phyloP scores from a whole-genome alignment of 2,888 invertebrate species.

The Caenorhabditis sulstoni region DNA sequence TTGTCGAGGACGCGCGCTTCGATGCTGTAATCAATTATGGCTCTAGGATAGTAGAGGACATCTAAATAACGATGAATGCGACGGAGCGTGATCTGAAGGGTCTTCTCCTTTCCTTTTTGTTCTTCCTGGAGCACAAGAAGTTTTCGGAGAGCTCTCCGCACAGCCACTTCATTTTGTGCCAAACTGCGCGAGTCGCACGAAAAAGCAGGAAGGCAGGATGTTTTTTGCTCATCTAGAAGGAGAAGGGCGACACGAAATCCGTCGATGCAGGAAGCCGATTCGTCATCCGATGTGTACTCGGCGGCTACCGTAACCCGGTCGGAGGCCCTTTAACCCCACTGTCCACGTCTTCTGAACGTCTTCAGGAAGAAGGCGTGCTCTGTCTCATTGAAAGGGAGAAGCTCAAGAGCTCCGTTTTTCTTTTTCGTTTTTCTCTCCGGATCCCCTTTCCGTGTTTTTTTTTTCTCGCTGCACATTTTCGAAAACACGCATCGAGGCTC shows the following conservation, averaged over 20 bases:
- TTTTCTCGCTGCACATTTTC: background rate
- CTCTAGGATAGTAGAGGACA: background rate
- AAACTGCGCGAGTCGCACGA: slow-evolving; percentile 15
- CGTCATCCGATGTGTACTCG: too few relatives aligned
- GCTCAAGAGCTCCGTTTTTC: too few relatives aligned
- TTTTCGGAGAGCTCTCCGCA: slow-evolving; percentile 17
- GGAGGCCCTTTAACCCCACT: too few relatives aligned
- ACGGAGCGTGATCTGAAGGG: slow-evolving; percentile 39
- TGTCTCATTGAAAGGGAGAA: too few relatives aligned
- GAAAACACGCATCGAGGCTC: background rate
- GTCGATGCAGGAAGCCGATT: too few relatives aligned
- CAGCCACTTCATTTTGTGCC: slow-evolving; percentile 35
- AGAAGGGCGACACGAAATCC: background rate
- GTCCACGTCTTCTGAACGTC: too few relatives aligned
- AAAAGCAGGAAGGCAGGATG: slow-evolving; percentile 21
- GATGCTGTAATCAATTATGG: slow-evolving; percentile 34
- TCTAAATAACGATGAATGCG: slow-evolving; percentile 11
- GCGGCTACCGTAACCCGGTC: too few relatives aligned
- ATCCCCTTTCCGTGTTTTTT: background rate
- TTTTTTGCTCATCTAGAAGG: slow-evolving; percentile 39
- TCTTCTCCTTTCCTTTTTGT: slow-evolving; percentile 15
- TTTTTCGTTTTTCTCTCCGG: too few relatives aligned
- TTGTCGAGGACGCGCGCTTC: background rate
- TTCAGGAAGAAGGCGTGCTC: too few relatives aligned
- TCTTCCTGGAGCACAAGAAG: slow-evolving; percentile 12